These are phyloP conservation scores for Cacajao melanocephalus DNA, from an alignment of 2,797 vertebrate genomes.

Conservation along the genomic window DNA sequence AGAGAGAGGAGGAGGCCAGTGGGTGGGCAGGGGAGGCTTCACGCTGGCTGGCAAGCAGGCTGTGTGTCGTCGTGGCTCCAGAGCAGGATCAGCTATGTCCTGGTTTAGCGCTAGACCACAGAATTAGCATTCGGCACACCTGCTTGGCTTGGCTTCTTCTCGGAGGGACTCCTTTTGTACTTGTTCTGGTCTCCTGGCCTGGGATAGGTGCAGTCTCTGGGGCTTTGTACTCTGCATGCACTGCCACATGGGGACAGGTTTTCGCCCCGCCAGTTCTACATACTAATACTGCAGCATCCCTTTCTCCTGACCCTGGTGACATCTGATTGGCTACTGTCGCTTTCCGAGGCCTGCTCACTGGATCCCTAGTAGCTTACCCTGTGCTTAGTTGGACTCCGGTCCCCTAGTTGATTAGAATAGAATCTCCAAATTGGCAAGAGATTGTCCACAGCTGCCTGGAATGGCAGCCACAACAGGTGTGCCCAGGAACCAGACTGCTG, in stretches of 20 bases:
- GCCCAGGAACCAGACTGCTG: not conserved
- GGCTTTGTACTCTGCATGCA: constrained; percentile 66
- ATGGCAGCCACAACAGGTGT: not conserved
- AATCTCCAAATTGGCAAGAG: not conserved
- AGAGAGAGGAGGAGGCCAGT: not conserved
- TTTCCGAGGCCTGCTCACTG: constrained; percentile 3
- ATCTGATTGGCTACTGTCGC: constrained; percentile 19
- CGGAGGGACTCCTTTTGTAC: constrained; percentile 38
- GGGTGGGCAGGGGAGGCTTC: not conserved
- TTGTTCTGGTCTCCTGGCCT: not conserved
- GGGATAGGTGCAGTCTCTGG: not conserved
- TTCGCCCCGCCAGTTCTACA: not conserved
- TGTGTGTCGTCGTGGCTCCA: not conserved
- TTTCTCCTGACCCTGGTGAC: constrained; percentile 9
- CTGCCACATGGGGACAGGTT: not conserved
- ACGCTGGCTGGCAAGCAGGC: not conserved
- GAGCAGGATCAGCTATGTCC: not conserved
- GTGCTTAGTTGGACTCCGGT: not conserved
- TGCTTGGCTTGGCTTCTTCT: constrained; percentile 74
- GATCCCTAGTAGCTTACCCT: not conserved
- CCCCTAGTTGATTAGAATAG: not conserved
- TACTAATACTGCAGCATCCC: not conserved
- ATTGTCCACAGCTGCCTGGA: not conserved
- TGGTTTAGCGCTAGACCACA: not conserved
- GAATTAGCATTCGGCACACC: constrained; percentile 75